Evolutionary conservation across 2,888 invertebrate genomes (phyloP).

Genomic region (Drosophila longiperda): DNA sequence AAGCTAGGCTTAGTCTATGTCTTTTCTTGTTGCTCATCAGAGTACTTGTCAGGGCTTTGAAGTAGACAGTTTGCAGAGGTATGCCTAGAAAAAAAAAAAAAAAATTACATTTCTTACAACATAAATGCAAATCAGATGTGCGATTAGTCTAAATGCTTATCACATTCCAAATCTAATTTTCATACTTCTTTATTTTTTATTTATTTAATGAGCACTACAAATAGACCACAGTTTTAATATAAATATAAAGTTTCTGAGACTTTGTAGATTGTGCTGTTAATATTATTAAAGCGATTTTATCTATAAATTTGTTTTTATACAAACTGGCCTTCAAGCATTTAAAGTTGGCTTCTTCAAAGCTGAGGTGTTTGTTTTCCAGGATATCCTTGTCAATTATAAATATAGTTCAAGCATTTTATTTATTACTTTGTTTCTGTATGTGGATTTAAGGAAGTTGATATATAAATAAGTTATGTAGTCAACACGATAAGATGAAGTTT

Average conservation of each 20-base stretch:
- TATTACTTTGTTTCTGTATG: background rate
- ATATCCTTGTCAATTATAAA: background rate
- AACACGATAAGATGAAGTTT: no score
- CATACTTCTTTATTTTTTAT: no score
- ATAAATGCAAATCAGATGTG: background rate
- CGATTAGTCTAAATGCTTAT: background rate
- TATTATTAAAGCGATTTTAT: background rate
- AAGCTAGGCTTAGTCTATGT: conserved; percentile 17
- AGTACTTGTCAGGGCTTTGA: conserved; percentile 9
- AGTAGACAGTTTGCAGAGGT: background rate
- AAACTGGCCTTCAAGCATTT: background rate
- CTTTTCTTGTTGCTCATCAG: background rate
- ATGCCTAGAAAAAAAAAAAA: background rate
- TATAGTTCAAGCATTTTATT: background rate
- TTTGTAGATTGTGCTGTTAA: background rate
- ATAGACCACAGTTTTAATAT: no score
- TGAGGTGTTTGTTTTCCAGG: background rate
- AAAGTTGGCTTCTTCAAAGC: background rate
- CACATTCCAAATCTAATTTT: background rate
- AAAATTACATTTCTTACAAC: background rate
- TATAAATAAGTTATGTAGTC: background rate
- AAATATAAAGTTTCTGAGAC: background rate
- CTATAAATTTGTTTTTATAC: background rate
- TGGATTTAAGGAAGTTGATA: no score
- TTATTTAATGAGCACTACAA: no score